Base-by-base conservation (phyloP, 2,888 invertebrate genomes). In the Galeopsomyia nigrocyanea region DNA sequence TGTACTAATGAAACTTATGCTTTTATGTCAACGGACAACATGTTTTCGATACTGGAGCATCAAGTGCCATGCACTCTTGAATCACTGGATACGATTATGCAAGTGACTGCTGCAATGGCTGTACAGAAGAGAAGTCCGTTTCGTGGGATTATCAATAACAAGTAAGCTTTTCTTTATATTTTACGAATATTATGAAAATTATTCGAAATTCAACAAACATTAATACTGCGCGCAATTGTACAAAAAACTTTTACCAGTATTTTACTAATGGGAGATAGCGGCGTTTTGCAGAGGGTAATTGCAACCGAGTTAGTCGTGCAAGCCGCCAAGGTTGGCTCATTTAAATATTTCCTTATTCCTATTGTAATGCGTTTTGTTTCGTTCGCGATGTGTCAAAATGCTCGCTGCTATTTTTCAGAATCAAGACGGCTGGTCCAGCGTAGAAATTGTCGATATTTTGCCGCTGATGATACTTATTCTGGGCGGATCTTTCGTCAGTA, bases 71-170 rank as follows among this genome's bases (percentile, higher is more conserved):
- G 86, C 68, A 79, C 75, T 1, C 71, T 86, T 14, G 84, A 82
- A 68, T 81, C 84, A 3, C 68, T 86, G 39, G 84, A 86, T 70
- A 75, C 79, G 1, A 82, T 86, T 50, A 79, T 82, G 79, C 86
- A 86, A 68, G 77, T 78, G 6, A 85, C 85, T 0, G 76, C 85
- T 65, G 85, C 82, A 0, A 84, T 87, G 83, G 85, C 81, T 0
- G 76, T 84, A 10, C 74, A 75, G 3, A 69, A 64, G 3, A 73
- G 79, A 3, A 85, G 83, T 61, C 84, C 85, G 0, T 86, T 82
- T 68, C 82, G 80, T 19, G 83, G 83, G 7, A 80, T 86, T 13
- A 84, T 87, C 39, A 81, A 87, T 62, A 76, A 72, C 79, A 83
- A 84, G 86, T 86, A 63, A 60, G 80, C 75, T 16, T 22, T 21